Base-by-base conservation (phyloP, 2,888 invertebrate species). In the Tridacna crocea region DNA sequence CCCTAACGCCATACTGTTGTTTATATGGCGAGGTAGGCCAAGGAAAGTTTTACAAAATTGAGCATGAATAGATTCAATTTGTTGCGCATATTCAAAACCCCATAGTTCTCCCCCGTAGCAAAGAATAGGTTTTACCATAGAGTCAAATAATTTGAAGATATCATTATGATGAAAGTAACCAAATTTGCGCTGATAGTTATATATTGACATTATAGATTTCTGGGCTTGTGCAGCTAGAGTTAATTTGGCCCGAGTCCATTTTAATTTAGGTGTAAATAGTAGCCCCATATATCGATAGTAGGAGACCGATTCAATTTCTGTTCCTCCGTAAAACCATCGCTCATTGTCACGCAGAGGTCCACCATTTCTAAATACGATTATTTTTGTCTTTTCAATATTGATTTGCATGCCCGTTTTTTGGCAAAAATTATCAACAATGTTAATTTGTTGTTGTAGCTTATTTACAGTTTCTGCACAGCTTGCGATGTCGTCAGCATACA, bases 381-480 rank as follows among this genome's bases (percentile, higher is more conserved):
- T 61, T 22, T 61, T 22, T 24, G 61, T 61, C 27, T 66, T 66
- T 22, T 46, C 46, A 26, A 66, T 13, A 66, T 75, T 75, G 15
- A 65, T 10, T 22, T 61, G 10, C 75, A 75, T 75, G 22, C 75
- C 75, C 22, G 61, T 61, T 22, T 22, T 46, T 12, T 65, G 61
- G 63, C 65, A 75, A 17, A 75, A 75, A n/a, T 22, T 65, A 36
- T 63, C n/a, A 63, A 75, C 24, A 75, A 8, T 36, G 47, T 75
- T 46, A 11, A 75, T 65, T 48, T 75, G 75, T n/a, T 65, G 63
- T 24, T 75, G 75, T n/a, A 65, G n/a, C 48, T 47, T 75, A 48
- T 47, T 22, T 12, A 65, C 63, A 48, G 75, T 75, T 24, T 65
- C 75, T 47, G 63, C 63, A 48, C 61, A 63, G 19, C 47, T 65